Evolutionary conservation across 2,888 invertebrate genomes (phyloP).

Genomic region (Pollenia angustigena): DNA sequence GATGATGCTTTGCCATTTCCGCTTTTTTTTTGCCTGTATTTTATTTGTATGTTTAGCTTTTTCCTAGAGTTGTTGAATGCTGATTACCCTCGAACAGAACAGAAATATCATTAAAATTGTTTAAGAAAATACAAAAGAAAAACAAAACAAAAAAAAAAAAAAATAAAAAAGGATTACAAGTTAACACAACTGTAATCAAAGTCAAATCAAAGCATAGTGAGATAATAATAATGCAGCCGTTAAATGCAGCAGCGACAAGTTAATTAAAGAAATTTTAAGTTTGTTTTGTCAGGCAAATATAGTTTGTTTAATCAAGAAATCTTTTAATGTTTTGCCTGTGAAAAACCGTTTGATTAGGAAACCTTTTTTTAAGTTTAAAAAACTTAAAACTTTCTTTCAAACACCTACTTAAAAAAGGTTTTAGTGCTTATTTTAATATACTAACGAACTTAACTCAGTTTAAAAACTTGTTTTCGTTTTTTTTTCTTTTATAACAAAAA

Average conservation of each 20-base stretch:
- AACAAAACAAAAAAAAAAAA: background rate
- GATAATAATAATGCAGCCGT: constrained; percentile 54
- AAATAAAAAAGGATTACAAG: constrained; percentile 28
- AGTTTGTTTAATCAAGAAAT: constrained; percentile 17
- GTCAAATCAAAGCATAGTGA: constrained; percentile 51
- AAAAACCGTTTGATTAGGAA: constrained; percentile 32
- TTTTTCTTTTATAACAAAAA: background rate
- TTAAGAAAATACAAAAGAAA: constrained; percentile 2
- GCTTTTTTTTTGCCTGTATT: constrained; percentile 27
- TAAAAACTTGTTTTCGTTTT: constrained; percentile 25
- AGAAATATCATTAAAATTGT: constrained; percentile 54
- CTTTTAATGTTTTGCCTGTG: constrained; percentile 9
- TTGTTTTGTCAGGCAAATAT: constrained; percentile 12
- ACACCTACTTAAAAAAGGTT: background rate
- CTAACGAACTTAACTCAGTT: background rate
- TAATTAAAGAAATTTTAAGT: constrained; percentile 60
- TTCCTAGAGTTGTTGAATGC: constrained; percentile 21
- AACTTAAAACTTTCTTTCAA: constrained; percentile 39
- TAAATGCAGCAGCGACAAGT: constrained; percentile 56
- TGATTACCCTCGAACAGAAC: constrained; percentile 45
- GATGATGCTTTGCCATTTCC: constrained; percentile 70
- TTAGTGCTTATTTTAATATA: background rate
- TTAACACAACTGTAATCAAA: constrained; percentile 49
- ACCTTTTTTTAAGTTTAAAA: constrained; percentile 8
- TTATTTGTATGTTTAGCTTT: constrained; percentile 12